Evolutionary conservation across 2,113 vertebrate genomes (phyloP).

Genomic region (Taurulus bubalis): DNA sequence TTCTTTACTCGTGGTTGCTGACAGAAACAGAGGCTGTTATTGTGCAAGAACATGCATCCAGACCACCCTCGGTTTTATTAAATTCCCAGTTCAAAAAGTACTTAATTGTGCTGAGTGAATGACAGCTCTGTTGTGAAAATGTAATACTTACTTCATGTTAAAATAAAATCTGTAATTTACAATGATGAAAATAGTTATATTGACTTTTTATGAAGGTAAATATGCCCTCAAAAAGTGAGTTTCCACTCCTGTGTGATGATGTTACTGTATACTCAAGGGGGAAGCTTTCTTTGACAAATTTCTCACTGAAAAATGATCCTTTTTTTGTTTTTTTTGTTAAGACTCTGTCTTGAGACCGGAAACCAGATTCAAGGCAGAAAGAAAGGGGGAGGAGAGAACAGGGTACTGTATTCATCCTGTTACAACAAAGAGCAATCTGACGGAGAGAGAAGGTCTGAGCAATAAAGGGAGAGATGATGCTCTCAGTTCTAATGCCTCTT

Average conservation of each 20-base stretch:
- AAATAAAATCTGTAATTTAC: not conserved
- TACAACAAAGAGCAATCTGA: not conserved
- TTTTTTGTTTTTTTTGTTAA: slow-evolving; percentile 48
- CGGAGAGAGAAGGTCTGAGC: not conserved
- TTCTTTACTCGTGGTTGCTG: not conserved
- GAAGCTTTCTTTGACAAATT: not conserved
- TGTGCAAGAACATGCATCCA: slow-evolving; percentile 13
- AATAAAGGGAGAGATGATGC: not conserved
- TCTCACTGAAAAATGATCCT: slow-evolving; percentile 12
- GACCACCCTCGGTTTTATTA: not conserved
- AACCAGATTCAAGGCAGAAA: slow-evolving; percentile 16
- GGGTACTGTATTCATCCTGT: slow-evolving; percentile 17
- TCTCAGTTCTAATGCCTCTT: not conserved
- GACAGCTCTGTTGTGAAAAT: not conserved
- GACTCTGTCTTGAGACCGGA: slow-evolving; percentile 33
- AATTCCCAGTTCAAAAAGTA: not conserved
- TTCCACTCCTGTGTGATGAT: slow-evolving; percentile 1
- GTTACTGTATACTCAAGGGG: not conserved
- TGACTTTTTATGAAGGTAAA: not conserved
- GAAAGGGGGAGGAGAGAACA: slow-evolving; percentile 16
- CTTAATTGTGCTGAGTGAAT: not conserved
- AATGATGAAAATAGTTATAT: not conserved
- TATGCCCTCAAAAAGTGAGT: not conserved
- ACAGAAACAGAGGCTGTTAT: slow-evolving; percentile 14
- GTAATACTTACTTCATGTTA: not conserved